Base-by-base conservation (phyloP, 2,888 invertebrate genomes). In the Xiphydria camelus region DNA sequence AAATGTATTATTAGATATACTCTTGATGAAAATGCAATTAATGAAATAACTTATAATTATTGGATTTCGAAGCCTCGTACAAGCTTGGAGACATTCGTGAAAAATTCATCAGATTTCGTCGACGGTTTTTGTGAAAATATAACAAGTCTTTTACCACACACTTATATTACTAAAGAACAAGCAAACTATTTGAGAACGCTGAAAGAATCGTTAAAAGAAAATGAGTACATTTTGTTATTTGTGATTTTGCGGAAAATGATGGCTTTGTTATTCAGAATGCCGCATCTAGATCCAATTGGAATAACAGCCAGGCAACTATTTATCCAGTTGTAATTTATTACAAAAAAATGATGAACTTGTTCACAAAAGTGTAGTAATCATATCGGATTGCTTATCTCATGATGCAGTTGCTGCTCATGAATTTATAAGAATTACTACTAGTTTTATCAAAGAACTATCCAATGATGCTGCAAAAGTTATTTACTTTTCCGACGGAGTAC, bases 221-320 rank as follows among this genome's bases (percentile, higher is more conserved):
- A 41, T 6, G 51, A 55, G 35, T 39, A n/a, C n/a, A 44, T 31
- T 1, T 57, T 9, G 51, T 48, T 3, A 29, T 49, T 15, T 45
- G 50, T 22, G 58, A 62, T 42, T 63, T 55, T 47, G 45, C 59
- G 7, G 57, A 58, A 46, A 62, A 62, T 44, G 61, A 58, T 41
- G 38, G 31, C 1, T 60, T 57, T 34, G 51, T 59, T n/a, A 23
- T 56, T 2, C 55, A 55, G 42, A 34, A 61, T 37, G 54, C 52
- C 9, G 51, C 41, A 14, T 41, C 47, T 15, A 43, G 43, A 6
- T 49, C 51, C 20, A 50, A 59, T 21, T 59, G 50, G 45, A 54
- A 57, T 31, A 61, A 57, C 29, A 31, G 41, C 2, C 51, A 52
- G 25, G 55, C 51, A 1, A 61, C 55, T 2, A n/a, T 61, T 15